A percentile compares a stretch with the other conserved stretches of the same genome.
phyloP scores from a whole-genome alignment of 2,888 invertebrate species.

The Beris morrisii region DNA sequence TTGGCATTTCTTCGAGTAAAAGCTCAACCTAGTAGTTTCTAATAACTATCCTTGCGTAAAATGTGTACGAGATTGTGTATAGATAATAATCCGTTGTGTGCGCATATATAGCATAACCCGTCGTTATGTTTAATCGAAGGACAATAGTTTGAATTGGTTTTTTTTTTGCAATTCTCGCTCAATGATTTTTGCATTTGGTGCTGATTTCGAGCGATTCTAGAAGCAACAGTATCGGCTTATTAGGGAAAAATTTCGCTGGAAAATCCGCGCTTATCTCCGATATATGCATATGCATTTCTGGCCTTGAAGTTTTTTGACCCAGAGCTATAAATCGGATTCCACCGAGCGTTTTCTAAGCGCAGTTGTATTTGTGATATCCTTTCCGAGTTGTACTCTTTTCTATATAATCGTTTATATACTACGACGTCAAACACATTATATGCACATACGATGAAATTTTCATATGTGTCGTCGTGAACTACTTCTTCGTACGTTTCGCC shows the following conservation, averaged over 20 bases:
- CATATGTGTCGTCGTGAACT: slow-evolving; percentile 17
- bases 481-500: slow-evolving; percentile 10
- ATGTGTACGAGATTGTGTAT: background rate
- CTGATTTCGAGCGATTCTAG: slow-evolving; percentile 6
- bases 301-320: slow-evolving; percentile 37
- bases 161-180: too few species aligned
- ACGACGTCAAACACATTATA: slow-evolving; percentile 2
- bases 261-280: background rate
- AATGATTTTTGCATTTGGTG: background rate
- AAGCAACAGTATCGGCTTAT: slow-evolving; percentile 14
- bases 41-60: slow-evolving; percentile 14
- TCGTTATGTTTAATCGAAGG: background rate
- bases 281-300: slow-evolving; percentile 35
- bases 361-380: slow-evolving; percentile 10
- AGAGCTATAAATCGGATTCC: slow-evolving; percentile 32
- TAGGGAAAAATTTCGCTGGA: too few species aligned
- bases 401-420: slow-evolving; percentile 3
- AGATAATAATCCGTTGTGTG: slow-evolving; percentile 10
- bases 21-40: too few species aligned
- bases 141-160: too few species aligned
- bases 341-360: background rate
- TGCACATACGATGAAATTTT: slow-evolving; percentile 13
- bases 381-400: slow-evolving; percentile 3
- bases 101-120: background rate
- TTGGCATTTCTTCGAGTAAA: too few species aligned